Base-by-base conservation (phyloP, 2,113 vertebrate species). In the Caracal caracal region DNA sequence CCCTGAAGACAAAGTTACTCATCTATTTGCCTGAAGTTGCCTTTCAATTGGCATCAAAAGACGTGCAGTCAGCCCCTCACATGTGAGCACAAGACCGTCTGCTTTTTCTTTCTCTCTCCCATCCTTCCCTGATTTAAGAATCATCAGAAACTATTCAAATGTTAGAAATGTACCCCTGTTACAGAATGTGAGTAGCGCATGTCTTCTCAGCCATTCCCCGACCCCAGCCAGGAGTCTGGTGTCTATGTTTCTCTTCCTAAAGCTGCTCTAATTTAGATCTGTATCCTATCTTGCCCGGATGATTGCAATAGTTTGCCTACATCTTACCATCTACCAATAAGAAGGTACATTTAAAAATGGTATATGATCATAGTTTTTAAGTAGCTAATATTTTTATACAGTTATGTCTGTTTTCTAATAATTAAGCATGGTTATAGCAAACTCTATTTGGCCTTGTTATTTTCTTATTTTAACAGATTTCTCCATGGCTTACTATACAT, bases 1-100 rank as follows among this genome's bases (percentile, higher is more conserved):
- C 59, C 56, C 35, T 6, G 10, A 33, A 26, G 35, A 37, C 24
- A 7, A 24, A 15, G 12, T 33, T 10, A 73, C n/a, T 3, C 9
- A 61, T 33, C 20, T 59, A 12, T 33, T 68, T 10, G 56, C n/a
- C 51, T 20, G 2, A 71, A 79, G 43, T n/a, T 7, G 65, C 22
- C 68, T n/a, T 70, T n/a, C 28, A 35, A 12, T 61, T 51, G 49
- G 15, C 19, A 0, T 68, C 35, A 22, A 56, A 88, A 47, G 47
- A 76, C 43, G 20, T 2, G 11, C 10, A 33, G 10, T 63, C 75
- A 35, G 12, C 17, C n/a, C 7, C 28, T n/a, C 17, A 28, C 12
- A 3, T 37, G 17, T 4, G 40, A 82, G 5, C 5, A 26, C 53
- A 12, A 3, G 6, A 20, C 59, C 0, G n/a, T 6, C 51, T 6